Base-by-base conservation (phyloP, 1,140 invertebrate genomes). In the Drosophila nebulosa region DNA sequence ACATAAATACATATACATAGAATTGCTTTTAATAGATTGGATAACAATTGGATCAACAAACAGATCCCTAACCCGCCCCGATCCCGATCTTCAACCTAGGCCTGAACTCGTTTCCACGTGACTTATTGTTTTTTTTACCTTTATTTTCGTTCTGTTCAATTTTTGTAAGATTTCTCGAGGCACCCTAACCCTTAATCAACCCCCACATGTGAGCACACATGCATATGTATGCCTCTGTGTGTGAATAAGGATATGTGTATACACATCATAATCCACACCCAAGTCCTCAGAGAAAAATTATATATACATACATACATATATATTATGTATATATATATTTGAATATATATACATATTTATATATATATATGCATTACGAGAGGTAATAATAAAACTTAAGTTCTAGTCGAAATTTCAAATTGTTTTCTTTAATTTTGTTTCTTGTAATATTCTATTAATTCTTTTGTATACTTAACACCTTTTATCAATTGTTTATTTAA, bases 321-420 rank as follows among this genome's bases (percentile, higher is more conserved):
- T 22, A 56, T 57, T 42, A 73, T 39, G 69, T 21, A 42, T 64
- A 69, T 64, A 77, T 73, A 65, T 69, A 74, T 67, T 65, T 78
- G 62, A n/a, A n/a, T 57, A 66, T 42, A 72, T 27, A 65, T 26
- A 58, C 35, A 59, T 42, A 73, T 39, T 69, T 21, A 42, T 64
- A 69, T 64, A 77, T 73, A 65, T 69, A 74, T 67, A 68, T 78
- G 62, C 55, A 69, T 72, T 62, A 76, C 27, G 14, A 60, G 61
- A 51, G 61, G 66, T 76, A 67, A 65, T 64, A 30, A 32, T 86
- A 86, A 76, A 50, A 69, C 50, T 70, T 90, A 89, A 90, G 89
- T 89, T 90, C 89, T 90, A 90, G 89, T 90, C 89, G 83, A 90
- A 90, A 90, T 90, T 90, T 85, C 52, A 89, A 89, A 85, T 85